Base-by-base conservation (phyloP, 2,888 invertebrate genomes). In the Horisme vitalbata region DNA sequence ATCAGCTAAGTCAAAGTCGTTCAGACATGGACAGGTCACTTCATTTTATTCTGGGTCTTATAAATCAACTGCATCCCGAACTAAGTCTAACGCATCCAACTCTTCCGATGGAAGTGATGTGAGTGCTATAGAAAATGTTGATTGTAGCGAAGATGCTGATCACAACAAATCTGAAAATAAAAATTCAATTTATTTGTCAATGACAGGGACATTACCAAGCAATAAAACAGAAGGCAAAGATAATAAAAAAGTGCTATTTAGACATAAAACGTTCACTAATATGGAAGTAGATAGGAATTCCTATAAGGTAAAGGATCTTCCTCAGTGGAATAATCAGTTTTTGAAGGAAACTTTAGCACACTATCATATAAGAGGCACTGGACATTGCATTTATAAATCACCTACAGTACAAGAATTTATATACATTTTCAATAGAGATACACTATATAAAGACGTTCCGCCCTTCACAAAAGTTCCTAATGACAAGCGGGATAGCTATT, bases 111-210 rank as follows among this genome's bases (percentile, higher is more conserved):
- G 71, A 9, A 86, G 87, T 9, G 83, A 83, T 63, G 75, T 70
- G n/a, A 88, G 88, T 69, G 88, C 89, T 30, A 70, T 89, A 47
- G 89, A 88, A 69, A 87, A 88, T 69, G 83, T 88, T 13, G 89
- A 89, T 59, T 85, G 85, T 31, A 87, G 84, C 61, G 68, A 53
- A 36, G 82, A 86, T 28, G 12, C 41, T 39, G 35, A 56, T n/a
- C 63, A 69, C 14, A 71, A 74, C n/a, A 79, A 79, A 45, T 53
- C 68, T 14, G 65, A 3, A 20, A 30, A 57, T 18, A 65, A 70
- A 20, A 73, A 77, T 48, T 55, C 71, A 23, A 65, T 84, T 23
- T 84, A 84, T 56, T 61, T 83, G 28, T 75, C 84, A 12, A 87
- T 86, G 86, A 78, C 82, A 15, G 88, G 88, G 10, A 88, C 89